A percentile compares a stretch with the other conserved stretches of the same genome.
Conservation (phyloP, 1,140 invertebrate species). For the Bradysia coprophila region DNA sequence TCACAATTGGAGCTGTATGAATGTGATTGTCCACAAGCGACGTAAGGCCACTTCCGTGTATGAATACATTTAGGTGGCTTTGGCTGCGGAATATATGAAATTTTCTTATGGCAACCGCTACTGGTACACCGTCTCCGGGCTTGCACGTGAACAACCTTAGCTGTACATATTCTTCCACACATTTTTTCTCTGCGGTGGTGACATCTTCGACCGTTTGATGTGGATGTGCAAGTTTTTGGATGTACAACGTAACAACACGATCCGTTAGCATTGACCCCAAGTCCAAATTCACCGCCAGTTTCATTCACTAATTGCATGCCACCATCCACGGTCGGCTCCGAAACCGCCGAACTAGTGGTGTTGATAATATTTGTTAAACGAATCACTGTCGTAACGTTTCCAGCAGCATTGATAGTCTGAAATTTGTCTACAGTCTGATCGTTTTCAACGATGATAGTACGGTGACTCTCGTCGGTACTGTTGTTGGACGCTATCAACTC, state of each 20-base stretch:
- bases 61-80: conserved; percentile 5
- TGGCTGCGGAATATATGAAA: conserved; percentile 9
- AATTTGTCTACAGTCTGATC: neutral
- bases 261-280: neutral
- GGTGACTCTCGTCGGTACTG: neutral
- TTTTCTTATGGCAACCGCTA: conserved; percentile 3
- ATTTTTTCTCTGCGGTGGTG: conserved; percentile 7
- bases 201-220: conserved; percentile 5
- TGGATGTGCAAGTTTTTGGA: conserved; percentile 5
- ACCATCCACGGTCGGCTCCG: conserved; percentile 6
- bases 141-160: conserved; percentile 7
- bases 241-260: conserved; percentile 9
- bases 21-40: conserved; percentile 4
- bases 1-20: conserved; percentile 1
- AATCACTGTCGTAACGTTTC: conserved; percentile 9
- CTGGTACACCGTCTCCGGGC: conserved; percentile 7
- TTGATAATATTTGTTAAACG: conserved; percentile 9
- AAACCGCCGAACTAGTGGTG: conserved; percentile 9
- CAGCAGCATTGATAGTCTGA: neutral
- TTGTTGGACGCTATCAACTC: neutral
- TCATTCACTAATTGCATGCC: conserved; percentile 1
- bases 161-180: conserved; percentile 6
- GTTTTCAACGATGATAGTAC: neutral
- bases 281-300: too few species aligned
- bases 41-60: conserved; percentile 7